Base-by-base conservation (phyloP, 2,113 vertebrate species). In the Benitochromis conjunctus region DNA sequence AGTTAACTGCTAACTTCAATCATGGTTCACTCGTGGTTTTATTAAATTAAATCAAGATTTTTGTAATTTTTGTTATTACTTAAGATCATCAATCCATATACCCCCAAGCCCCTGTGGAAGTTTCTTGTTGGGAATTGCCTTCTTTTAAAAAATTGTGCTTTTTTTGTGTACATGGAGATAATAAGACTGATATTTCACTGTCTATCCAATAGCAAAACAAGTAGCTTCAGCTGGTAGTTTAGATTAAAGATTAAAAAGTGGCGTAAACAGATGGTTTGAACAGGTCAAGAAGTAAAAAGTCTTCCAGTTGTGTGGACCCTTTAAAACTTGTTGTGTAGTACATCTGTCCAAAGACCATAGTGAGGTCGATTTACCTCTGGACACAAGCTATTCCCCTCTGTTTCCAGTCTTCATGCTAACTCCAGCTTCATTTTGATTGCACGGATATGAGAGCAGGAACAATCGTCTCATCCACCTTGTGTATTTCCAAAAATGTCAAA, bases 401-500 rank as follows among this genome's bases (percentile, higher is more conserved):
- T 69, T 81, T 86, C 7, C 24, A 51, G 46, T 87, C 5, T 66
- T 82, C 41, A 29, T 29, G 36, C 43, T 66, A 64, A 48, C 29
- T 18, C 12, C 10, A 64, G 16, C 41, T 66, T 87, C 34, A 57
- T 76, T 54, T 69, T 74, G 19, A 81, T 13, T 41, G 5, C 18
- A 14, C 74, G 69, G 11, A 9, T 11, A 54, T n/a, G 9, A 76
- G 19, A 57, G 24, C 29, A 24, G 24, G 26, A 46, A 79, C 0
- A 54, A 46, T 82, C 4, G 9, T 83, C 7, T 81, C 16, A 41
- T 56, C 6, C 41, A 56, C 60, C 55, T 66, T 14, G 4, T 53
- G 18, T 26, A 81, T 85, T 85, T 80, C 38, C 11, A 48, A 43
- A 89, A 53, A 76, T 53, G 16, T 76, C 71, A 53, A 81, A 80